phyloP scores from a whole-genome alignment of 1,140 invertebrate species.

The Scylla paramamosain region DNA sequence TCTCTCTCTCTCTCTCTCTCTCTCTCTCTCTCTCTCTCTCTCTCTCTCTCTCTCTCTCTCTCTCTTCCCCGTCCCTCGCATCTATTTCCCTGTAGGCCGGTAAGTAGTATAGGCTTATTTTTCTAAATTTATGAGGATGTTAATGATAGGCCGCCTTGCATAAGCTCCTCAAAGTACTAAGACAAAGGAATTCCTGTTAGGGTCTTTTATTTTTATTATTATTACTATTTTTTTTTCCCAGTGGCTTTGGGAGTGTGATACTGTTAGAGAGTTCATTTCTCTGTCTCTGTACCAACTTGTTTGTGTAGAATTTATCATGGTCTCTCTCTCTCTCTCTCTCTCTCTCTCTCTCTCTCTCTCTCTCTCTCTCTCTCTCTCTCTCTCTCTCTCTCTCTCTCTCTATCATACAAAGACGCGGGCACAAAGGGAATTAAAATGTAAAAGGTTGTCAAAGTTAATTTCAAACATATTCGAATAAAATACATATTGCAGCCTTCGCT shows the following conservation, averaged over 20 bases:
- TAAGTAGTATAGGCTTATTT: neutral
- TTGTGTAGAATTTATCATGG: neutral
- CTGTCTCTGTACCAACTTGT: neutral
- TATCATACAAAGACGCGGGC: neutral
- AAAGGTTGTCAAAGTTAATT: neutral
- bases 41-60: no score
- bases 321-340: conserved; percentile 3
- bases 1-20: no score
- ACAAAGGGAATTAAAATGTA: neutral
- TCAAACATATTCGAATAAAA: neutral
- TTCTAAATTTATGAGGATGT: neutral
- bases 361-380: no score
- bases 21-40: no score
- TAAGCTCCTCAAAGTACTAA: neutral
- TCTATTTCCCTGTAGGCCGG: neutral
- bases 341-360: neutral
- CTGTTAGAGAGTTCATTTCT: neutral
- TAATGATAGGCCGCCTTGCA: neutral
- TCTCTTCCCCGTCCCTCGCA: neutral
- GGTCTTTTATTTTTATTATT: neutral
- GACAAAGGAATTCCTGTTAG: neutral
- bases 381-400: no score
- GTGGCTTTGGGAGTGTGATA: neutral
- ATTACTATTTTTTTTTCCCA: neutral
- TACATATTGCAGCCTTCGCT: neutral